Evolutionary conservation across 1,140 invertebrate species (phyloP), one percentile per base, ranked within the genome.

Genomic region (Halictus rubicundus): DNA sequence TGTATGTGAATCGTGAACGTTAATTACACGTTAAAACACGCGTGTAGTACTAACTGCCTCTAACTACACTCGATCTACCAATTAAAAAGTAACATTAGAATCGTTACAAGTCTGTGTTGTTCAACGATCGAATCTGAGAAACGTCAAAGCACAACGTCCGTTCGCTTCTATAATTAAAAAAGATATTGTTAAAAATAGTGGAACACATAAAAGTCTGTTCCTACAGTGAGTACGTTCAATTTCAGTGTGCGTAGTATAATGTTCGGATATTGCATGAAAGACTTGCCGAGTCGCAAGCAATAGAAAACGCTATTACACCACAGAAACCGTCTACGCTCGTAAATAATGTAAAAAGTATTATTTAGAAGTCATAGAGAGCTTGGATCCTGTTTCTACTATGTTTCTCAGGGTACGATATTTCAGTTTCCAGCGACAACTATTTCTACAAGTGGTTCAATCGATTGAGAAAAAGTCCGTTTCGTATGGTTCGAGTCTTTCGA

Each of bases 271-370:
- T 42, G 39, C 4, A 78, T 37, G 21, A 64, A 32, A 78, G 19
- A 25, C 16, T 52, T 21, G 32, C 16, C 6, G 25, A 23, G 12
- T 71, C 60, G 9, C 27, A 23, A 71, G 37, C 70, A 78, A 78
- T 52, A 42, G n/a, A 60, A 78, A 78, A 52, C 70, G 16, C 42
- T 57, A 57, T n/a, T 21, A n/a, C 8, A 57, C 19, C n/a, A 21
- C 21, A 57, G 12, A 57, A 77, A 32, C 60, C 27, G 37, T 21
- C 49, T 52, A 27, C 39, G 32, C 16, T 23, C 59, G 23, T 63
- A 63, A 23, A 79, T 65, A 79, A 64, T 74, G 27, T 74, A 66
- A 59, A 74, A 74, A 72, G 70, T 78, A 72, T 71, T 52, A 8
- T 61, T 64, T 72, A 25, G 16, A 65, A 32, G 37, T 27, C 63